Evolutionary conservation across 2,888 invertebrate species (phyloP).

Genomic region (Anarsia innoxiella): DNA sequence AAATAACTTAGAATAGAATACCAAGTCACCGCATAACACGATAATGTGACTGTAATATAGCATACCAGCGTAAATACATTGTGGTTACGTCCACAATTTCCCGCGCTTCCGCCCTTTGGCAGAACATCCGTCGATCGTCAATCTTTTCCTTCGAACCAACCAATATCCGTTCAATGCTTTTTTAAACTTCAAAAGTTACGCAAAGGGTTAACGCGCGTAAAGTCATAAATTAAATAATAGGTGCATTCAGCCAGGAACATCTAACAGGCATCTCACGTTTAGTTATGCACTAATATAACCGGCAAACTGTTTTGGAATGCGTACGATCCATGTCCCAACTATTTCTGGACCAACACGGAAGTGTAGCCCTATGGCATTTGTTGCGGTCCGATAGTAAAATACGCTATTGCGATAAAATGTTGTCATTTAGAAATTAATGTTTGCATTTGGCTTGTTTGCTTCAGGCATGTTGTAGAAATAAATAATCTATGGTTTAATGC

Average conservation of each 20-base stretch:
- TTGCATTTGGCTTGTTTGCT: no score
- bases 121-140: background rate
- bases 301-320: constrained; percentile 47
- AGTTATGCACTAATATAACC: constrained; percentile 36
- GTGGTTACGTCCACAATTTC: background rate
- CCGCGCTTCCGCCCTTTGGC: background rate
- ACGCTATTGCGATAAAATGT: no score
- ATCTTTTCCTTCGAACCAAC: background rate
- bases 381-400: no score
- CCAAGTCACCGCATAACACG: no score
- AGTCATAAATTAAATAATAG: constrained; percentile 8
- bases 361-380: constrained; percentile 25
- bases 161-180: constrained; percentile 1
- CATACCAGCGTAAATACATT: background rate
- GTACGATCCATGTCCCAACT: constrained; percentile 41
- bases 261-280: constrained; percentile 17
- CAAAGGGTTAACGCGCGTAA: constrained; percentile 4
- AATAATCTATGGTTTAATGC: no score
- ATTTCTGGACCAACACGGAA: constrained; percentile 57
- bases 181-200: constrained; percentile 2
- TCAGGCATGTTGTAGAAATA: no score
- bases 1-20: no score
- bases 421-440: no score
- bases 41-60: no score
- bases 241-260: constrained; percentile 4